Evolutionary conservation across 2,888 invertebrate species (phyloP), one percentile per base, ranked within the genome.

Genomic region (Trichogramma dendrolimi): DNA sequence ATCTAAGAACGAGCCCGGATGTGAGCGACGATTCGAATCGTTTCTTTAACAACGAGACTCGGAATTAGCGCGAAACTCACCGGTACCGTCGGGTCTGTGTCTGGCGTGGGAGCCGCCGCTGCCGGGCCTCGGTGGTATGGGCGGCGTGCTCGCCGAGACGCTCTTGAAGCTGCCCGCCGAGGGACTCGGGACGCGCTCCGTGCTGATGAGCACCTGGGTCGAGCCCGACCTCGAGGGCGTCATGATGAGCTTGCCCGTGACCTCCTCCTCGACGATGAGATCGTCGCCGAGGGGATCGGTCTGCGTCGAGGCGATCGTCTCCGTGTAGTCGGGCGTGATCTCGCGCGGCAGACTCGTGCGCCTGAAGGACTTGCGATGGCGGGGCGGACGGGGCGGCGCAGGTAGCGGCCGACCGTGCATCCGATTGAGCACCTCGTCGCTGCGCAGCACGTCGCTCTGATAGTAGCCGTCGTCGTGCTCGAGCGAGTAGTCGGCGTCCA

Each of bases 351-450:
- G 66, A 11, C 63, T 63, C 7, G 65, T 54, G 6, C 62, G 66
- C 1, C 11, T 43, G 6, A 42, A 61, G 61, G 68, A 62, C 58
- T 59, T 69, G 41, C 84, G 83, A 38, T 83, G 84, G 66, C 92
- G 84, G 0, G 92, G 91, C 46, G 93, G 93, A 62, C 92, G 82
- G 2, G 94, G 94, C 0, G 94, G 94, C 4, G 94, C 88, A 1
- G 94, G 94, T 67, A 94, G 78, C 0, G 94, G 94, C 66, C 94
- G 83, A 69, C 88, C 88, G 79, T 91, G 90, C 88, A 94, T 93
- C 81, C 88, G 91, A 71, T 86, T 88, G 3, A 92, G 83, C 50
- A 91, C 83, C 65, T 88, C 88, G 6, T 89, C 91, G 27, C 90
- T 90, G 65, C 89, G 86, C 53, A 92, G 79, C 27, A 27, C 27